Conservation (phyloP, 2,113 vertebrate species). For the Rousettus leschenaultii region DNA sequence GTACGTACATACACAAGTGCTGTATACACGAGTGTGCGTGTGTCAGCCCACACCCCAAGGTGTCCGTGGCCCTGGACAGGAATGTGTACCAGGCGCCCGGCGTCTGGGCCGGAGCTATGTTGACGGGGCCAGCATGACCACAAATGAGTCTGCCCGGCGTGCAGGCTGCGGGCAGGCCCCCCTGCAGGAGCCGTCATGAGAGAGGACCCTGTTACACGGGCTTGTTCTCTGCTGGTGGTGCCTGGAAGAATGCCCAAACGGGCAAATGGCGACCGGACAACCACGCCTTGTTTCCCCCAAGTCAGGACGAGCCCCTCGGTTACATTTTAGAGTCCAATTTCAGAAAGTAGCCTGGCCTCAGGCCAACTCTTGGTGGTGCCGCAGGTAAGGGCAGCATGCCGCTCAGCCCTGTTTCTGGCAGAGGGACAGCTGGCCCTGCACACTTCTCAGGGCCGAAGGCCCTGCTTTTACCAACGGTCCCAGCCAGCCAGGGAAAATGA, state of each 20-base stretch:
- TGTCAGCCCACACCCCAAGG: too few species aligned
- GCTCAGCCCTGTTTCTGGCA: neutral
- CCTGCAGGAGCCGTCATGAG: neutral
- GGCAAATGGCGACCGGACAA: neutral
- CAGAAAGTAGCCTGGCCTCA: neutral
- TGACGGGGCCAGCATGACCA: neutral
- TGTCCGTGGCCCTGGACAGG: neutral
- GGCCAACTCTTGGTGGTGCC: neutral
- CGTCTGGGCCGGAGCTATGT: neutral
- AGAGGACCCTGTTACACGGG: neutral
- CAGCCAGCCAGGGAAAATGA: neutral
- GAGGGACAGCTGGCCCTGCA: neutral
- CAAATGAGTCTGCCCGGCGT: neutral
- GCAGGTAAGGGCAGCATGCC: neutral
- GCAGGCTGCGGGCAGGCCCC: neutral
- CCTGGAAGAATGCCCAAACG: neutral
- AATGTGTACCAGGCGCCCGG: neutral
- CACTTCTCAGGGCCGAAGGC: neutral
- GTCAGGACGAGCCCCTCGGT: neutral
- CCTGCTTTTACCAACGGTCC: neutral
- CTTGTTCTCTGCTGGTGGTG: neutral
- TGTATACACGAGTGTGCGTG: neutral
- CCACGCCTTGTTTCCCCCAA: neutral
- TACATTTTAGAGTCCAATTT: neutral
- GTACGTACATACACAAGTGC: neutral